Evolutionary conservation across 2,113 vertebrate genomes (phyloP), one percentile per base, ranked within the genome.

Genomic region (Thamnophis sirtalis): DNA sequence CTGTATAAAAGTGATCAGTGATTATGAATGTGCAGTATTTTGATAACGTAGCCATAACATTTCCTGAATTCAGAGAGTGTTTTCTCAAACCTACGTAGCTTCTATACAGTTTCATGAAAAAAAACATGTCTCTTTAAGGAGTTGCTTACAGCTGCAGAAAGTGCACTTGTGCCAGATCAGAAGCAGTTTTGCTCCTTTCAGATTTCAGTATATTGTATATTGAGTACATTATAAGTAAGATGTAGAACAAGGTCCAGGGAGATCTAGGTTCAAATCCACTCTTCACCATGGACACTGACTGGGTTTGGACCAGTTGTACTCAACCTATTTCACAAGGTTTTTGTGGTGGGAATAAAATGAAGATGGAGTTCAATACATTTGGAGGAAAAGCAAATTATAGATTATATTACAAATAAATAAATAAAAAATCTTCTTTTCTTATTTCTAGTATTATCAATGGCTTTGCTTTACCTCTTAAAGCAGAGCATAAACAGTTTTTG

Each of bases 401-500:
- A 21, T 80, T 7, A 80, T 80, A 21, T 80, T 43, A 80, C 73
- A 43, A 43, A 80, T 1, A 43, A 80, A 92, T 91, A 91, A 94
- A 97, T 13, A 49, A 95, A 26, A 6, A 87, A 95, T 97, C 94
- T 96, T 84, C 95, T 89, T 96, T 6, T 90, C 88, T 96, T 5
- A 89, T 95, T 95, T 96, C 93, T 97, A 99, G 99, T 98, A 99
- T 99, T 98, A 99, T 99, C 98, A 99, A 99, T 97, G 99, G 99
- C 97, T 99, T 99, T 94, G 99, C 99, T 98, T 98, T 99, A 98
- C 99, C 99, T 49, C 98, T 99, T 95, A 99, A 99, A 97, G 98
- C 99, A 48, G 99, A 99, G 96, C 99, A 99, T 97, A 99, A 99
- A 98, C 99, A 99, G 98, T 99, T 99, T 97, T 98, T 99, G 98